These are phyloP conservation scores for Erannis defoliaria DNA, from an alignment of 2,888 invertebrate genomes.

Conservation along the genomic window DNA sequence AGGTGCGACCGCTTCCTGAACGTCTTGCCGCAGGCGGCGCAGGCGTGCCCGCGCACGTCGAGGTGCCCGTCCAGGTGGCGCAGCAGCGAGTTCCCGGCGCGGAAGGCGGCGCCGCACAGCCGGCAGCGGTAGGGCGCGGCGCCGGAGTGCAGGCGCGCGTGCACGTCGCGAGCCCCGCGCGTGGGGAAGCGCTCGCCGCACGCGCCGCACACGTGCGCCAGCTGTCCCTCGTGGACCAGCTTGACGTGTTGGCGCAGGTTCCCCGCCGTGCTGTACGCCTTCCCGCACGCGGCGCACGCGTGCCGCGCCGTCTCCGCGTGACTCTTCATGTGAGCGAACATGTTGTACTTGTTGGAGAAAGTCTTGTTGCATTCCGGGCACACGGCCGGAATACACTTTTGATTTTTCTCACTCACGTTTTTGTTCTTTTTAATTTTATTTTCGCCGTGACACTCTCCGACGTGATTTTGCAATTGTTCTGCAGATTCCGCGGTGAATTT, in stretches of 20 bases:
- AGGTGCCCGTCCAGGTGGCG: slow-evolving; percentile 69
- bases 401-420: slow-evolving; percentile 47
- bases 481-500: slow-evolving; percentile 49
- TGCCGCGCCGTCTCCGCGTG: slow-evolving; percentile 48
- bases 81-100: slow-evolving; percentile 64
- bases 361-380: slow-evolving; percentile 81
- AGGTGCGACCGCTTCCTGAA: slow-evolving; percentile 74
- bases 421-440: slow-evolving; percentile 39
- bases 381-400: slow-evolving; percentile 70
- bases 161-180: slow-evolving; percentile 69
- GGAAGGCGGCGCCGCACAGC: slow-evolving; percentile 70
- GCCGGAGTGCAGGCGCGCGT: slow-evolving; percentile 77
- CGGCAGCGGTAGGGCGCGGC: slow-evolving; percentile 76
- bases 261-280: slow-evolving; percentile 74
- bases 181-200: slow-evolving; percentile 83
- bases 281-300: slow-evolving; percentile 77
- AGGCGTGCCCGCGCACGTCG: slow-evolving; percentile 63
- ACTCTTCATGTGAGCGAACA: slow-evolving; percentile 79
- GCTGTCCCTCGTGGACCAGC: slow-evolving; percentile 72
- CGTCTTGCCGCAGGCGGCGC: slow-evolving; percentile 64
- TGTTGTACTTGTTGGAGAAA: slow-evolving; percentile 81
- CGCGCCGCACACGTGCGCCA: slow-evolving; percentile 70
- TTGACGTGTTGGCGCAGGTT: slow-evolving; percentile 76
- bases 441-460: slow-evolving; percentile 44
- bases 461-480: slow-evolving; percentile 50